phyloP scores from a whole-genome alignment of 2,113 vertebrate genomes.

The Pseudopodoces humilis region DNA sequence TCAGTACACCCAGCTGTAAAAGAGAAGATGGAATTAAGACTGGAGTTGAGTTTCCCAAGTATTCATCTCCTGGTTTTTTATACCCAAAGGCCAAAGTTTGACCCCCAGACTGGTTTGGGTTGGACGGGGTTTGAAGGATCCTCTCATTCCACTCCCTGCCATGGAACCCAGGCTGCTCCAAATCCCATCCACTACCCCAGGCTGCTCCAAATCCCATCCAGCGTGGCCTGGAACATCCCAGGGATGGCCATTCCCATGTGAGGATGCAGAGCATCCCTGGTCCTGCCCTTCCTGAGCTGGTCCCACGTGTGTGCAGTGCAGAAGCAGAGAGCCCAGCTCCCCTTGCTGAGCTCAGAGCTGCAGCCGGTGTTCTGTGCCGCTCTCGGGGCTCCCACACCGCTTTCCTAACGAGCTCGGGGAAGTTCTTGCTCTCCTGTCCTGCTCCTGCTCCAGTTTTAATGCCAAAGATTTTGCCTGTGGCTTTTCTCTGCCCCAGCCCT shows the following conservation, averaged over 20 bases:
- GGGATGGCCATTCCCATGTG: accelerated
- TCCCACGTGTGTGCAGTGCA: accelerated
- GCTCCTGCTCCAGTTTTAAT: background rate
- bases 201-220: background rate
- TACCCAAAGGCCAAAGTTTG: background rate
- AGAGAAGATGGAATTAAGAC: background rate
- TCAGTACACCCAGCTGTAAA: background rate
- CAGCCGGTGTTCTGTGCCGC: background rate
- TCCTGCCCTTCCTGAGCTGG: background rate
- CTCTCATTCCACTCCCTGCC: background rate
- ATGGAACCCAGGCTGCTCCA: background rate
- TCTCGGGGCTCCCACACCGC: background rate
- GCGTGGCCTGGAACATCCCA: background rate
- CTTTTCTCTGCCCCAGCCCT: background rate
- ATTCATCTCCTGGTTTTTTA: background rate
- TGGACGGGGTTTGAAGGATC: background rate
- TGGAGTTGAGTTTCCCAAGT: background rate
- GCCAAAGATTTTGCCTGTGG: background rate
- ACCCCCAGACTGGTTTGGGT: background rate
- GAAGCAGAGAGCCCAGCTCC: background rate
- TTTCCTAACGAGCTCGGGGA: background rate
- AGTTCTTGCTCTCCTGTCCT: background rate
- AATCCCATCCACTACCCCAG: no score
- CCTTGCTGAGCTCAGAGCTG: background rate
- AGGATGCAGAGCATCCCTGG: background rate